Evolutionary conservation across 2,888 invertebrate genomes (phyloP).

Genomic region (Cosmopolites sordidus): DNA sequence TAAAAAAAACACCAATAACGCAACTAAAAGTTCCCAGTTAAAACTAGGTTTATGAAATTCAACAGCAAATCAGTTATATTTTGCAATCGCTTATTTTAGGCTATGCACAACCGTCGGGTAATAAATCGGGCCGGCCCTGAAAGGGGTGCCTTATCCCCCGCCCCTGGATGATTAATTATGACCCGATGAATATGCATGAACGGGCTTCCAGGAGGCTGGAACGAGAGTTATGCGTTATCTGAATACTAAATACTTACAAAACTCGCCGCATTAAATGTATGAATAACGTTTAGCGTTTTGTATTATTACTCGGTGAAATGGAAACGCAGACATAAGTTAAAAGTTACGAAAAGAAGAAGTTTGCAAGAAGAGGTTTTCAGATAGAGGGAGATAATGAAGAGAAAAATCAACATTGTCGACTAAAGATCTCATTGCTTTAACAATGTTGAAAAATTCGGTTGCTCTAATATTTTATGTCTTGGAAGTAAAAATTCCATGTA

Average conservation of each 20-base stretch:
- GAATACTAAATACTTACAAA: conserved; percentile 44
- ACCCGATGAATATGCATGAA: conserved; percentile 47
- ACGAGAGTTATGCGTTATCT: conserved; percentile 41
- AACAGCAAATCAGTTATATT: no score
- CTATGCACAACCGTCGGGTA: not conserved
- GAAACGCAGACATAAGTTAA: conserved; percentile 9
- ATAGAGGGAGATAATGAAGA: no score
- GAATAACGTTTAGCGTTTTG: conserved; percentile 18
- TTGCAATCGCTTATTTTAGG: no score
- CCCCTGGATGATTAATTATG: conserved; percentile 46
- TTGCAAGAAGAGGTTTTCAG: not conserved
- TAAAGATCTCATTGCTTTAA: no score
- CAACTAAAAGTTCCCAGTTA: no score
- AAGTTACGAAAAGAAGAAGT: conserved; percentile 18
- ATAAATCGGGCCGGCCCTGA: conserved; percentile 12
- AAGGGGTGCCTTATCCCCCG: conserved; percentile 30
- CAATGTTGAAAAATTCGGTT: no score
- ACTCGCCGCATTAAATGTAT: conserved; percentile 26
- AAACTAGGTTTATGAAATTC: no score
- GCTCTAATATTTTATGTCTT: no score
- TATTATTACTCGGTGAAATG: not conserved
- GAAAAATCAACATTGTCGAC: no score
- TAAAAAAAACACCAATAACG: no score
- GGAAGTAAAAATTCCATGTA: no score
- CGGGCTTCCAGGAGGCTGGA: conserved; percentile 28